Conservation (phyloP, 2,888 invertebrate species). For the Alviniconcha strummeri region DNA sequence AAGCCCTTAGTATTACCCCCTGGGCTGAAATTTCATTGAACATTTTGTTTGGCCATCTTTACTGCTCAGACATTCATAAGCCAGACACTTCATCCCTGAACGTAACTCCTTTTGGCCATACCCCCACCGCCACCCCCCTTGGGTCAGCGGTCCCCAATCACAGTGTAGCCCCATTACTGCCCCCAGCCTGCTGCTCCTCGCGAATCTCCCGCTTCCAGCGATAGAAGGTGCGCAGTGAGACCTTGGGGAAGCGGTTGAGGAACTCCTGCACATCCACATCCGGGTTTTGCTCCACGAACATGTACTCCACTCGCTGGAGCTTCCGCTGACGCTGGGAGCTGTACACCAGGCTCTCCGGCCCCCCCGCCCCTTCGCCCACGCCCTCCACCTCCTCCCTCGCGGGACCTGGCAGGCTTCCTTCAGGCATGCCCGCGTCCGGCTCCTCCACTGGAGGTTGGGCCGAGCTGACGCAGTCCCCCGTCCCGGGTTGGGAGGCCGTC, state of each 20-base stretch:
- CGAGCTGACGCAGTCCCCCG: not conserved
- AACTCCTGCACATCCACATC: slow-evolving; percentile 49
- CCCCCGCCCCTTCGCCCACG: not conserved
- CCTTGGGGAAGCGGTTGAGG: slow-evolving; percentile 41
- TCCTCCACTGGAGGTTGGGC: not conserved
- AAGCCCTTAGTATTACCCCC: too few species aligned
- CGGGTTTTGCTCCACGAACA: slow-evolving; percentile 48
- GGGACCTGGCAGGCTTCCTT: not conserved
- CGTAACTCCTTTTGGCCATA: too few species aligned
- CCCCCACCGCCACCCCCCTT: too few species aligned
- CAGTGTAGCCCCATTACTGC: not conserved
- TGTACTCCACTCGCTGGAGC: slow-evolving; percentile 46
- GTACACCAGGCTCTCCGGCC: not conserved
- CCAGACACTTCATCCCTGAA: too few species aligned
- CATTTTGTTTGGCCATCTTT: too few species aligned
- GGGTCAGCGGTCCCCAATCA: not conserved
- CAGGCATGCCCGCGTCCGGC: not conserved
- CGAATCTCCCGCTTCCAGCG: slow-evolving; percentile 49
- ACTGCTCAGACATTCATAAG: too few species aligned
- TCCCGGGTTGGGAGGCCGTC: not conserved
- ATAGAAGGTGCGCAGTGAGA: slow-evolving; percentile 49
- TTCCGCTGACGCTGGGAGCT: slow-evolving; percentile 45
- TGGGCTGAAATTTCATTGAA: too few species aligned
- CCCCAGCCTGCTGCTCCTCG: slow-evolving; percentile 26
- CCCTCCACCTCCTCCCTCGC: not conserved